phyloP scores from a whole-genome alignment of 2,797 vertebrate genomes.

The Argentina silus region DNA sequence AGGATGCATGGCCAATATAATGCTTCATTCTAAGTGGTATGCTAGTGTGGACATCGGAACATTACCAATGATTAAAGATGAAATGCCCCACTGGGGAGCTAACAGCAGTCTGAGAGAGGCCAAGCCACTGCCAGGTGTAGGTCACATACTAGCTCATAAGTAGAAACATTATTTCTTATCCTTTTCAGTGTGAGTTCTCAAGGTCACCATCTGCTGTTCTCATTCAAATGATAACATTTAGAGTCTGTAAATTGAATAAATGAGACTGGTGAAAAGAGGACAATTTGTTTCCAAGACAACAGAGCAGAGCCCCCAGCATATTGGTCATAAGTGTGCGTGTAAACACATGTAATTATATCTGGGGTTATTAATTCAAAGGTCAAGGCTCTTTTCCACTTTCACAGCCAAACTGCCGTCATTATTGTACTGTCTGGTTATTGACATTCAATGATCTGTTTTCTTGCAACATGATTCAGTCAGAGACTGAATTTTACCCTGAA shows the following conservation, averaged over 20 bases:
- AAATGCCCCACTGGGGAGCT: not conserved
- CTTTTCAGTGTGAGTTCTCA: conserved; percentile 49
- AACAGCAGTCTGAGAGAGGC: not conserved
- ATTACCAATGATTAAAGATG: conserved; percentile 60
- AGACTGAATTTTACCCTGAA: too few relatives aligned
- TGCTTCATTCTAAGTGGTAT: too few relatives aligned
- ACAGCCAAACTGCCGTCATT: conserved; percentile 35
- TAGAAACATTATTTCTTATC: conserved; percentile 57
- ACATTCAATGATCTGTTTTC: conserved; percentile 16
- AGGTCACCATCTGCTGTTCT: conserved; percentile 72
- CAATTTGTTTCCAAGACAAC: conserved; percentile 41
- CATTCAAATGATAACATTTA: conserved; percentile 26
- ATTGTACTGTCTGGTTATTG: conserved; percentile 52
- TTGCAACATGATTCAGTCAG: too few relatives aligned
- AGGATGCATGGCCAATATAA: too few relatives aligned
- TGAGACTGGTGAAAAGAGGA: conserved; percentile 32
- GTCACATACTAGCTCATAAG: conserved; percentile 40
- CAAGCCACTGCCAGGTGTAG: conserved; percentile 42
- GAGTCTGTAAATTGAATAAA: conserved; percentile 38
- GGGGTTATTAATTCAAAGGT: conserved; percentile 55
- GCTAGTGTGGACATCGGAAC: conserved; percentile 15
- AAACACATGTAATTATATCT: conserved; percentile 55
- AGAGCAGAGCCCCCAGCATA: not conserved
- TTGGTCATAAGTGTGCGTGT: conserved; percentile 31
- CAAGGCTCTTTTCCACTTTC: conserved; percentile 16